Conservation (phyloP, 2,888 invertebrate species). For the Scotopteryx bipunctaria region DNA sequence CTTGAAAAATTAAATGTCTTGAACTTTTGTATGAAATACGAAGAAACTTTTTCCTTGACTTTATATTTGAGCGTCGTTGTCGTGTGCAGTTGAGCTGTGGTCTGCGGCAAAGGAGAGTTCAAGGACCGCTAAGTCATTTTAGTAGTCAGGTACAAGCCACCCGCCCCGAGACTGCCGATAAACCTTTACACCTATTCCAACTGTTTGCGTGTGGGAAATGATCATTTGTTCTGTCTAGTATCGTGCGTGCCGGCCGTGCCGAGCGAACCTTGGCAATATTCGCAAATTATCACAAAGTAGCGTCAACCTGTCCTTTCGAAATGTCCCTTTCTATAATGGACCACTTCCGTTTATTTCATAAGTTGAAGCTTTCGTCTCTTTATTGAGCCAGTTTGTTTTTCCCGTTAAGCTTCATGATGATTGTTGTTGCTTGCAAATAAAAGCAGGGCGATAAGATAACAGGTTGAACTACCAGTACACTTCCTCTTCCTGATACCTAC, state of each 20-base stretch:
- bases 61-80: slow-evolving; percentile 36
- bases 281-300: slow-evolving; percentile 29
- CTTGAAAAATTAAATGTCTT: too few species aligned
- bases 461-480: slow-evolving; percentile 5
- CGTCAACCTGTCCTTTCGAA: slow-evolving; percentile 13
- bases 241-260: slow-evolving; percentile 27
- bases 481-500: slow-evolving; percentile 22
- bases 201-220: slow-evolving; percentile 59
- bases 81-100: slow-evolving; percentile 30
- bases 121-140: slow-evolving; percentile 67
- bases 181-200: slow-evolving; percentile 48
- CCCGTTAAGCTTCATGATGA: neutral
- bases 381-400: slow-evolving; percentile 6
- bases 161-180: slow-evolving; percentile 51
- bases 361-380: neutral
- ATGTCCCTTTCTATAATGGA: slow-evolving; percentile 15
- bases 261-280: slow-evolving; percentile 32
- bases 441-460: slow-evolving; percentile 9
- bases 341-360: slow-evolving; percentile 12
- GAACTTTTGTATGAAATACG: too few species aligned
- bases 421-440: slow-evolving; percentile 12
- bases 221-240: slow-evolving; percentile 51
- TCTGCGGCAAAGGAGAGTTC: slow-evolving; percentile 51
- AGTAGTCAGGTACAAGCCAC: slow-evolving; percentile 62
- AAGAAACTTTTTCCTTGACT: too few species aligned